Percentiles rank a stretch among this genome's conserved stretches.
phyloP scores from a whole-genome alignment of 2,113 vertebrate species.

The Neolamprologus caudopunctatus region DNA sequence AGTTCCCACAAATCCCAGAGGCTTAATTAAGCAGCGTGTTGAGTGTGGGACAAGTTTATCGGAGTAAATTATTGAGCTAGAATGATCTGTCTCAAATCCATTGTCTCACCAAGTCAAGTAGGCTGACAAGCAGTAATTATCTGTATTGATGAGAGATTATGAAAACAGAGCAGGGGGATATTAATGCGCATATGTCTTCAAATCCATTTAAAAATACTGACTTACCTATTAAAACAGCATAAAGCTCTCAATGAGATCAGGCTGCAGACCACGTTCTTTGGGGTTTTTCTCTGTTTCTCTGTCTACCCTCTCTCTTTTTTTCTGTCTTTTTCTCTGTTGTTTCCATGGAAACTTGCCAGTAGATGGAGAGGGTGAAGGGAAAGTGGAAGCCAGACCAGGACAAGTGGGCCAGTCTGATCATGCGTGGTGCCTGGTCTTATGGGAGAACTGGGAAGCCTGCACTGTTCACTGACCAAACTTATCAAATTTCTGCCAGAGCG shows the following conservation, averaged over 20 bases:
- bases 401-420: constrained; percentile 64
- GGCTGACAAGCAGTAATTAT: constrained; percentile 46
- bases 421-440: constrained; percentile 40
- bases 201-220: not conserved
- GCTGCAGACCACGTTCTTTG: constrained; percentile 50
- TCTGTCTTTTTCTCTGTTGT: constrained; percentile 49
- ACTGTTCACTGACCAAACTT: constrained; percentile 5
- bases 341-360: constrained; percentile 77
- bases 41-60: constrained; percentile 35
- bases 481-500: not conserved
- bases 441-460: constrained; percentile 45
- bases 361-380: constrained; percentile 41
- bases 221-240: not conserved
- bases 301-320: not conserved
- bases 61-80: constrained; percentile 34
- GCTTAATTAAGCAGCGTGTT: constrained; percentile 42
- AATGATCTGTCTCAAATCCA: constrained; percentile 26
- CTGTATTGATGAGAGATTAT: constrained; percentile 21
- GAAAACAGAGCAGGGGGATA: not conserved
- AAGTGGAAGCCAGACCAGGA: constrained; percentile 49
- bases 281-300: constrained; percentile 27
- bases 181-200: not conserved
- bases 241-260: constrained; percentile 13
- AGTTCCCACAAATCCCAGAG: constrained; percentile 20
- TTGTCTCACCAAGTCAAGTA: constrained; percentile 13